Evolutionary conservation across 1,140 invertebrate species (phyloP), one percentile per base, ranked within the genome.

Genomic region (Brachionus rotundiformis): DNA sequence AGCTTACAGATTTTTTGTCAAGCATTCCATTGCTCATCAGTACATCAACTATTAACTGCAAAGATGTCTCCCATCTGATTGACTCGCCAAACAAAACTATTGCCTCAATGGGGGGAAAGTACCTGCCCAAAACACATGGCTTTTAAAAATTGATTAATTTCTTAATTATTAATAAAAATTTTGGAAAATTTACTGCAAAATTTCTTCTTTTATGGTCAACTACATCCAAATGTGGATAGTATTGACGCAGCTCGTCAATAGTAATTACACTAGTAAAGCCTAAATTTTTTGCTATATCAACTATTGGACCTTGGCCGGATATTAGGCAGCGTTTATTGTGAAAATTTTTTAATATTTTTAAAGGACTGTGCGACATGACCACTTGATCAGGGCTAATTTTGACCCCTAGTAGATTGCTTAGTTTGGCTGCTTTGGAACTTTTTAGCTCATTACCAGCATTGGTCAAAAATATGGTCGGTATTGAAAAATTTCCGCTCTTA

Each of bases 321-420:
- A 93, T 90, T 0, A 93, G 85, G 6, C 92, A 89, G 83, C 90
- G 90, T 84, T 92, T 92, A 82, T 92, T 85, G 83, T 92, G 91
- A 85, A 91, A 92, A 79, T 91, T 86, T 8, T 84, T 85, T 82
- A 92, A 92, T 86, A 92, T 89, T 85, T 88, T 88, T 8, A 93
- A 85, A 0, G 92, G 92, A 81, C 91, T 91, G 85, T 93, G 92
- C 1, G 92, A 91, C 90, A 93, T 91, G 0, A 93, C 88, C 2
- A 93, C 91, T 85, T 92, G 92, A 2, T 92, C 91, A 10, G 79
- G 29, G 19, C 82, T 82, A 83, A 88, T 87, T 84, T 87, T 83
- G n/a, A 88, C 83, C 16, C 84, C 86, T 16, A 88, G 84, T 85
- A 85, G 85, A 80, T 87, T 84, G 31, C 87, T 86, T 23, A 88